A percentile compares a stretch with the other conserved stretches of the same genome.
phyloP scores from a whole-genome alignment of 2,888 invertebrate genomes.

The Epinotia nisella region DNA sequence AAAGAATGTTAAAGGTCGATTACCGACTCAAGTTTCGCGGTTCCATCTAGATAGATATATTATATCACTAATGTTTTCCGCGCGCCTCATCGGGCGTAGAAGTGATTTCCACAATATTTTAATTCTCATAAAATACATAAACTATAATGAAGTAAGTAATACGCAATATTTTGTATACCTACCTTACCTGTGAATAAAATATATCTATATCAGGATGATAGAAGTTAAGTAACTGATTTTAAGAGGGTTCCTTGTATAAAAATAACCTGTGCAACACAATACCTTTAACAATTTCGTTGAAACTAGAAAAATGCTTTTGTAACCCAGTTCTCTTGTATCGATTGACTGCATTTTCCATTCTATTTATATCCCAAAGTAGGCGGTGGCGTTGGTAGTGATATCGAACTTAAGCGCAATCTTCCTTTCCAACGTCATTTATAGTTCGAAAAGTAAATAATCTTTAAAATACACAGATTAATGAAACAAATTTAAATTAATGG shows the following conservation, averaged over 20 bases:
- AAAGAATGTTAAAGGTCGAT: no score
- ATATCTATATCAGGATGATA: no score
- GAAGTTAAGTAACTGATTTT: neutral
- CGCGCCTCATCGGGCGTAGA: no score
- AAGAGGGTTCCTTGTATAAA: neutral
- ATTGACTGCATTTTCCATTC: conserved; percentile 30
- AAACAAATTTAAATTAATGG: neutral
- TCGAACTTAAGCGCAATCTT: conserved; percentile 12
- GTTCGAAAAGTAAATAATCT: neutral
- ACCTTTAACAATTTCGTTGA: neutral
- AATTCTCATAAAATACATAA: no score
- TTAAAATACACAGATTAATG: neutral
- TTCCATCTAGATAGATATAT: no score
- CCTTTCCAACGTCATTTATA: neutral
- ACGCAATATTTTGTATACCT: no score
- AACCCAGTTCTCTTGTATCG: conserved; percentile 29
- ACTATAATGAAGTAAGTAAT: no score
- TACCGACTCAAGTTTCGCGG: no score
- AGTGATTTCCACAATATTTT: no score
- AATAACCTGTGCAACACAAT: neutral
- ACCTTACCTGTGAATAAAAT: no score
- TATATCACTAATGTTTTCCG: no score
- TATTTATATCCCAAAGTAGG: conserved; percentile 23
- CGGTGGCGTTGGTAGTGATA: conserved; percentile 1
- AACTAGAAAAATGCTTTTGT: conserved; percentile 4